These are phyloP conservation scores for Chironomus tentans DNA, from an alignment of 2,888 invertebrate genomes.

Conservation along the genomic window DNA sequence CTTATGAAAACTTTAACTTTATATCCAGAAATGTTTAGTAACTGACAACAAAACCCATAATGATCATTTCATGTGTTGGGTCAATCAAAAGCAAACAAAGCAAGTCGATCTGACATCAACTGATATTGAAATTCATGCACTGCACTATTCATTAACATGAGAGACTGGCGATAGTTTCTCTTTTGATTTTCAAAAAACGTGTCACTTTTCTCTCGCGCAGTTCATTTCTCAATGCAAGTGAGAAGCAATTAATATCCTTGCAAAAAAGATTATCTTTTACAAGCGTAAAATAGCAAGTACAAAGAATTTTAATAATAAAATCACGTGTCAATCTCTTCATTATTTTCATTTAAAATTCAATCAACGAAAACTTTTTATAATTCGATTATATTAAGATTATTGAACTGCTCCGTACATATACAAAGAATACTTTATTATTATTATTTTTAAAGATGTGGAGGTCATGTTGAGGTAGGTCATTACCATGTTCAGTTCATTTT, in stretches of 20 bases:
- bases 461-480: background rate
- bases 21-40: too few relatives aligned
- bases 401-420: background rate
- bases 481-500: background rate
- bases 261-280: background rate
- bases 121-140: too few relatives aligned
- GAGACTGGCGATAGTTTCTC: too few relatives aligned
- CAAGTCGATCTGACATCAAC: too few relatives aligned
- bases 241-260: background rate
- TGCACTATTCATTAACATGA: too few relatives aligned
- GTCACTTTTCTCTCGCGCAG: background rate
- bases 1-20: too few relatives aligned
- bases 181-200: too few relatives aligned
- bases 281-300: background rate
- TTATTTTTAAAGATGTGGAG: background rate
- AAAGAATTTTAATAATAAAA: background rate
- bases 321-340: background rate
- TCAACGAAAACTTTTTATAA: background rate
- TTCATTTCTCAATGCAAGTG: background rate
- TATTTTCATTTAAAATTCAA: background rate
- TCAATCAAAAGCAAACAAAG: too few relatives aligned
- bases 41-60: too few relatives aligned
- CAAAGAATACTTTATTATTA: background rate
- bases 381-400: background rate
- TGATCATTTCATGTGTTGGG: too few relatives aligned